phyloP scores from a whole-genome alignment of 1,140 invertebrate species.

The Aradophagus sp. region DNA sequence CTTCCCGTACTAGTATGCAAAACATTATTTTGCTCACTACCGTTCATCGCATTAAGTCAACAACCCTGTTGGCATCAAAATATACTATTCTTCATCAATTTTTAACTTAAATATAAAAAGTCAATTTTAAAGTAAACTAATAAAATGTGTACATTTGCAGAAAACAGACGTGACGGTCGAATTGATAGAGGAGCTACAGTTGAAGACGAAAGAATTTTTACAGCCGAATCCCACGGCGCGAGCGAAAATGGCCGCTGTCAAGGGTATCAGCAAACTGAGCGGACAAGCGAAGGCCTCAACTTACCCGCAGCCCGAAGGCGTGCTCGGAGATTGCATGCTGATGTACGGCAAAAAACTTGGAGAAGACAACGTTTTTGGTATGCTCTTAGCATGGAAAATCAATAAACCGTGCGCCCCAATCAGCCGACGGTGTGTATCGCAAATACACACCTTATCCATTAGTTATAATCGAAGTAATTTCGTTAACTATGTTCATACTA shows the following conservation, averaged over 20 bases:
- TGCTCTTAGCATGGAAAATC: conserved; percentile 42
- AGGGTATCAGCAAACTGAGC: conserved; percentile 91
- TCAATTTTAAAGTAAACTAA: not conserved
- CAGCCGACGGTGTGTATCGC: not conserved
- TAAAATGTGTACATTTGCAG: conserved; percentile 73
- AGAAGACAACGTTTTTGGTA: conserved; percentile 94
- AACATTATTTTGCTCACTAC: too few relatives aligned
- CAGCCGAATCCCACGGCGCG: conserved; percentile 98
- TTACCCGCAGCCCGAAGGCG: conserved; percentile 98
- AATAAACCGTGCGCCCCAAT: conserved; percentile 16
- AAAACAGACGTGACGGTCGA: conserved; percentile 98
- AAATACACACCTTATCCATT: conserved; percentile 7
- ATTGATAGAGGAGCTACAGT: conserved; percentile 94
- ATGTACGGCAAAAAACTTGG: conserved; percentile 96
- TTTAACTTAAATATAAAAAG: too few relatives aligned
- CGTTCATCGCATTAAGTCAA: too few relatives aligned
- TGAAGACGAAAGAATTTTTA: conserved; percentile 98
- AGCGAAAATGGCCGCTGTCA: conserved; percentile 96
- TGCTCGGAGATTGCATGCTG: conserved; percentile 97
- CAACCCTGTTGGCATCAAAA: too few relatives aligned
- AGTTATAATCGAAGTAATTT: too few relatives aligned
- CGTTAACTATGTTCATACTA: too few relatives aligned
- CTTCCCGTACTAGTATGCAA: too few relatives aligned
- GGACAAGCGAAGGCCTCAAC: conserved; percentile 92
- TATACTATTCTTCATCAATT: too few relatives aligned